A percentile compares a stretch with the other conserved stretches of the same genome.
Conservation (phyloP, 2,888 invertebrate species). For the Dryadula phaetusa region DNA sequence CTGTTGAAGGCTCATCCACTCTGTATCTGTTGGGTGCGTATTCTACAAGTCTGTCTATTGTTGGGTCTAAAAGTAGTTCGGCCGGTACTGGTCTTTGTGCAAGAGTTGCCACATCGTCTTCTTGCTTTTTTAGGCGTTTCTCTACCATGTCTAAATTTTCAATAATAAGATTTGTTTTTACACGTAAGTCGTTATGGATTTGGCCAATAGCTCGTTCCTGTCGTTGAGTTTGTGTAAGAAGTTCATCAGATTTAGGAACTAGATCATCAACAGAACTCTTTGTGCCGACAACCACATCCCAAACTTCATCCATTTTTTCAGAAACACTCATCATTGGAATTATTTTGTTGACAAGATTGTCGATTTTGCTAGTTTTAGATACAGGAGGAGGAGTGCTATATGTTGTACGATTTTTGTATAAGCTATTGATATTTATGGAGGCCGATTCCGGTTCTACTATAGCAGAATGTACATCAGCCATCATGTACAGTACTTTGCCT, state of each 20-base stretch:
- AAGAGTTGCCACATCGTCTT: slow-evolving; percentile 91
- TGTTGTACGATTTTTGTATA: slow-evolving; percentile 81
- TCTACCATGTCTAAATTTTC: slow-evolving; percentile 94
- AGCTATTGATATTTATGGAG: slow-evolving; percentile 77
- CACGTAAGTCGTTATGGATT: slow-evolving; percentile 91
- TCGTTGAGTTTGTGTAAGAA: slow-evolving; percentile 92
- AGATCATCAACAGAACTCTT: slow-evolving; percentile 94
- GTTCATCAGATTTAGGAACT: slow-evolving; percentile 93
- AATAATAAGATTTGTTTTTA: slow-evolving; percentile 94
- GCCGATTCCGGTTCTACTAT: slow-evolving; percentile 89
- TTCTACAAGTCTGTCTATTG: slow-evolving; percentile 91
- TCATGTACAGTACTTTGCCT: slow-evolving; percentile 90
- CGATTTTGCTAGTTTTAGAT: slow-evolving; percentile 89
- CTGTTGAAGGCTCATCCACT: slow-evolving; percentile 70
- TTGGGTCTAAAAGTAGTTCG: slow-evolving; percentile 88
- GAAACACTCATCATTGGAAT: slow-evolving; percentile 93
- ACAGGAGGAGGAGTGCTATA: slow-evolving; percentile 85
- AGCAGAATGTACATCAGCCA: slow-evolving; percentile 92
- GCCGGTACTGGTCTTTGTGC: slow-evolving; percentile 90
- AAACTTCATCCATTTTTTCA: slow-evolving; percentile 96
- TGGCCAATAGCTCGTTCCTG: slow-evolving; percentile 94
- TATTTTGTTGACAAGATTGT: slow-evolving; percentile 91
- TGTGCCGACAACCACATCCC: slow-evolving; percentile 95
- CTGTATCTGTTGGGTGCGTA: slow-evolving; percentile 89
- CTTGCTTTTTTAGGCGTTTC: slow-evolving; percentile 92